These are phyloP conservation scores for Thysanoteuthis rhombus DNA, from an alignment of 2,888 invertebrate genomes.

Conservation along the genomic window DNA sequence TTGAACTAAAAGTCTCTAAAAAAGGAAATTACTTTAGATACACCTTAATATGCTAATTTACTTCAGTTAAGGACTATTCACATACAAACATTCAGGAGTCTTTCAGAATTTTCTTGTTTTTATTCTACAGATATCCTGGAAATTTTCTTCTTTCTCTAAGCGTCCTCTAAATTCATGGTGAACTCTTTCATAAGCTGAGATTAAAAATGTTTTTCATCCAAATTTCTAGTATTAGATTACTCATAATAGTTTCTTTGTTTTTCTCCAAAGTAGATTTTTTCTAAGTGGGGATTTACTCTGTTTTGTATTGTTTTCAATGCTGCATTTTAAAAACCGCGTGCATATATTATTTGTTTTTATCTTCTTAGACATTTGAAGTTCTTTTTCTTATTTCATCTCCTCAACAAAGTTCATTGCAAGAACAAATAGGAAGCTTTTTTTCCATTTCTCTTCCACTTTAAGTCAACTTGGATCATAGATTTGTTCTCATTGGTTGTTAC, in stretches of 20 bases:
- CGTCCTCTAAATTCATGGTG: neutral
- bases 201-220: neutral
- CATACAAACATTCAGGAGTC: too few species aligned
- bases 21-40: too few species aligned
- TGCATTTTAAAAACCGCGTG: neutral
- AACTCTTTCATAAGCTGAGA: neutral
- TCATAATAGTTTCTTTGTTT: neutral
- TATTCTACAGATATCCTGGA: too few species aligned
- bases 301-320: neutral
- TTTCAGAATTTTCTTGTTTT: too few species aligned
- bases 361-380: neutral
- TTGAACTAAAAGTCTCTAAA: too few species aligned
- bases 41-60: too few species aligned
- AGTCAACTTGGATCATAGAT: too few species aligned
- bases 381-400: neutral
- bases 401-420: neutral
- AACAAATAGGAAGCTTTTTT: neutral
- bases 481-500: too few species aligned
- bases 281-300: neutral
- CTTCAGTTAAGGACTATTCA: too few species aligned
- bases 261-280: neutral
- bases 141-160: neutral
- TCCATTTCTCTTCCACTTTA: too few species aligned
- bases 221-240: neutral
- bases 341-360: neutral